Conservation (phyloP, 2,797 vertebrate genomes). For the Platyrinchus mystaceus region DNA sequence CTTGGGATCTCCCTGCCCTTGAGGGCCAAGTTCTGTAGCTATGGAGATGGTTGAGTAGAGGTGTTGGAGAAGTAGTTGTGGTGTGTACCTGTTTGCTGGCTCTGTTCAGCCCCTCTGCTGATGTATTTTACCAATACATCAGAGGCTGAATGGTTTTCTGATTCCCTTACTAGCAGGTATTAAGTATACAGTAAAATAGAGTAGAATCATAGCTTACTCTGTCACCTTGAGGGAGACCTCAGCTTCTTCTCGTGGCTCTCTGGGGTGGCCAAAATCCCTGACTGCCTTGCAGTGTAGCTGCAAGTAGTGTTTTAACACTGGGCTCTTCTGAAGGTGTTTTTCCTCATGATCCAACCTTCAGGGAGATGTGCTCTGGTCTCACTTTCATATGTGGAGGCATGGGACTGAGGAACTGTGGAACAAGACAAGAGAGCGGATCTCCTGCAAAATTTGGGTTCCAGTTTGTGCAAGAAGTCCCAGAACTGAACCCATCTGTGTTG, state of each 20-base stretch:
- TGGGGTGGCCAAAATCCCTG: background rate
- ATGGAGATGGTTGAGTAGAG: background rate
- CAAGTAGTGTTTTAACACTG: background rate
- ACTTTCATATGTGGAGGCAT: background rate
- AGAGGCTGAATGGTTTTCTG: background rate
- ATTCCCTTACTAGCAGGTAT: background rate
- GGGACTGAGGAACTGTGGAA: background rate
- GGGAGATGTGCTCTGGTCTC: background rate
- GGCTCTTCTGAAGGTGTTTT: background rate
- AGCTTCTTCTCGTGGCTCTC: background rate
- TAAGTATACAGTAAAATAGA: background rate
- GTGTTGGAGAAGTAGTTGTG: background rate
- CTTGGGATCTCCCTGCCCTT: background rate
- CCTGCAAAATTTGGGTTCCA: background rate
- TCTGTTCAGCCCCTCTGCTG: background rate
- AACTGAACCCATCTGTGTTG: background rate
- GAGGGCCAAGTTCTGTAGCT: background rate
- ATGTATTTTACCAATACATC: background rate
- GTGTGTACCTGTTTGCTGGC: background rate
- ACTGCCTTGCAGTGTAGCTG: background rate
- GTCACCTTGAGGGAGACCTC: background rate
- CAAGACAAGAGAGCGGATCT: background rate
- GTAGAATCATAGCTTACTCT: background rate
- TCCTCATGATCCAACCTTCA: background rate
- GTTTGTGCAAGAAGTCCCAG: background rate